phyloP scores from a whole-genome alignment of 1,140 invertebrate genomes.

The Neodiprion virginianus region DNA sequence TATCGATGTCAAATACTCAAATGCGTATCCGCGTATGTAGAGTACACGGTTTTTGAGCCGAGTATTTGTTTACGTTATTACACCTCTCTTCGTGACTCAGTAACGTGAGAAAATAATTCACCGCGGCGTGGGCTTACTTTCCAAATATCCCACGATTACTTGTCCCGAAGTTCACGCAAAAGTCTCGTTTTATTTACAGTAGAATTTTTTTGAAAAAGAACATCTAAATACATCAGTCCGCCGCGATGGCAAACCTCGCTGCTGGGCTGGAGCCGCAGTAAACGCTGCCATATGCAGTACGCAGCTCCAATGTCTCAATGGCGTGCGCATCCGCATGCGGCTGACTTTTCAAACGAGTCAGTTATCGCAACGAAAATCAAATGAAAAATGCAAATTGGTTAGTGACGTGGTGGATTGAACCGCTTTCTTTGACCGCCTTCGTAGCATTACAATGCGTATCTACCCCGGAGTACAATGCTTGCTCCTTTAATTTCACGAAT shows the following conservation, averaged over 20 bases:
- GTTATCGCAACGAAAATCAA: no score
- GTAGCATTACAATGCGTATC: no score
- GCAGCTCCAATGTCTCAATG: not conserved
- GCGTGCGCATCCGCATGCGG: not conserved
- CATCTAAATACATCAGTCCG: not conserved
- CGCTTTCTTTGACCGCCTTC: no score
- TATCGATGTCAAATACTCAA: not conserved
- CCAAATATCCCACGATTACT: not conserved
- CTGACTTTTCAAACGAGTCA: not conserved
- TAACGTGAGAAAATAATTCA: not conserved
- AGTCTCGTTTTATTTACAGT: conserved; percentile 5
- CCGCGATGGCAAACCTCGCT: not conserved
- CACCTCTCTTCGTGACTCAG: not conserved
- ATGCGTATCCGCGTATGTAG: not conserved
- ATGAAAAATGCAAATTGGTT: no score
- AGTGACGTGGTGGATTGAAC: no score
- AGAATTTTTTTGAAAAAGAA: not conserved
- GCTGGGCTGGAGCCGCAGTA: not conserved
- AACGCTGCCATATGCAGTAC: not conserved
- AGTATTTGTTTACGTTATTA: conserved; percentile 1
- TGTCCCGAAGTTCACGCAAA: no score
- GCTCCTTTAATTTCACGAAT: no score
- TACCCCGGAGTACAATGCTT: no score
- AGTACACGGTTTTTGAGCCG: not conserved
- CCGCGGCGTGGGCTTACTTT: not conserved